These are phyloP conservation scores for Idaea dimidiata DNA, from an alignment of 2,888 invertebrate species.

Conservation along the genomic window DNA sequence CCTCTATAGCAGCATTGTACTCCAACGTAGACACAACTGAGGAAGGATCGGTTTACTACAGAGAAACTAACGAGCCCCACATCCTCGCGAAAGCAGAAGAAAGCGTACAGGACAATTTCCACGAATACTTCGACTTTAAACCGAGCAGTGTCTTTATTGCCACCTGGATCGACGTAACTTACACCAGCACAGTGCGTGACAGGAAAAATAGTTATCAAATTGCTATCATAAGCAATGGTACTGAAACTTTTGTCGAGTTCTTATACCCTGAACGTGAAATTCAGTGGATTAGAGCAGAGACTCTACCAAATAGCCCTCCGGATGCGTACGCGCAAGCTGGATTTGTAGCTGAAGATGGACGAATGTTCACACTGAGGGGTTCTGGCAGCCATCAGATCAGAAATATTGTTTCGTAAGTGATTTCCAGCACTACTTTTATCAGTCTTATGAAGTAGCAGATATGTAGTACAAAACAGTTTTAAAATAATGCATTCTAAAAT, in stretches of 20 bases:
- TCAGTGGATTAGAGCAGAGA: slow-evolving; percentile 94
- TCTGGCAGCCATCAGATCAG: slow-evolving; percentile 95
- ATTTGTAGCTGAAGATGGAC: slow-evolving; percentile 91
- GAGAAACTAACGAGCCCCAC: slow-evolving; percentile 82
- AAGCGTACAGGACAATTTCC: slow-evolving; percentile 87
- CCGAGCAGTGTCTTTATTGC: slow-evolving; percentile 90
- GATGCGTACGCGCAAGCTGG: slow-evolving; percentile 97
- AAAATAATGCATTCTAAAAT: neutral
- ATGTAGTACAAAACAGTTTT: too few species aligned
- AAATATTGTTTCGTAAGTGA: slow-evolving; percentile 87
- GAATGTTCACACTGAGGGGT: slow-evolving; percentile 87
- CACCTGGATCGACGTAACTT: slow-evolving; percentile 95
- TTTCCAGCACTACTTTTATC: neutral
- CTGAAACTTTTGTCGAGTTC: slow-evolving; percentile 91
- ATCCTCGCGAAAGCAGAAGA: slow-evolving; percentile 85
- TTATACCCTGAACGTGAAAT: slow-evolving; percentile 93
- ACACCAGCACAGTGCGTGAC: slow-evolving; percentile 84
- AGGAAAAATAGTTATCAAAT: slow-evolving; percentile 93
- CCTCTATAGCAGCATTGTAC: slow-evolving; percentile 94
- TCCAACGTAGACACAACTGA: slow-evolving; percentile 92
- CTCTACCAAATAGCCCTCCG: slow-evolving; percentile 87
- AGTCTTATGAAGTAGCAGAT: too few species aligned
- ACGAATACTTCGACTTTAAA: slow-evolving; percentile 85
- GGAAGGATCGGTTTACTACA: slow-evolving; percentile 87
- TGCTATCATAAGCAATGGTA: slow-evolving; percentile 84